phyloP scores from a whole-genome alignment of 2,797 vertebrate species.

The Merluccius polli region DNA sequence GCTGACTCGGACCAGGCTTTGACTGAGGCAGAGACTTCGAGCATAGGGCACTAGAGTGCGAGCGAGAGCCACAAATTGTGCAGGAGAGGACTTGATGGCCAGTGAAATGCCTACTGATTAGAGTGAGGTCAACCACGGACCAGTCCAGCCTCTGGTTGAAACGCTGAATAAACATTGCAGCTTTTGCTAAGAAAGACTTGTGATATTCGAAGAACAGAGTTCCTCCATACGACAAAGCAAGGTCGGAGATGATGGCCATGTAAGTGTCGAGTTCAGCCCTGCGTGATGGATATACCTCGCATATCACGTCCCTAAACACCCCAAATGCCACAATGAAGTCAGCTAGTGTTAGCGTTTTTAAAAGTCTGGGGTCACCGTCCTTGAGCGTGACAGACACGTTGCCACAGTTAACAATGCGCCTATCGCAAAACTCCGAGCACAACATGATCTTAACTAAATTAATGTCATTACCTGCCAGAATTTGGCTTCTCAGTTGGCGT shows the following conservation, averaged over 20 bases:
- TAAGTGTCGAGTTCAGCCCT: too few relatives aligned
- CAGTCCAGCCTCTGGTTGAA: neutral
- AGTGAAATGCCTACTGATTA: too few relatives aligned
- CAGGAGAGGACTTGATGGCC: neutral
- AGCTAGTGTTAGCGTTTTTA: neutral
- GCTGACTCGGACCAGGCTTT: too few relatives aligned
- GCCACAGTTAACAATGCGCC: neutral
- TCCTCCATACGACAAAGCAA: neutral
- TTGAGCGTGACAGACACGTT: neutral
- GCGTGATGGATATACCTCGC: neutral
- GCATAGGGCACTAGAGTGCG: neutral
- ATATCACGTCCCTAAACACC: neutral
- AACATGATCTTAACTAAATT: neutral
- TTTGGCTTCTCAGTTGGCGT: neutral
- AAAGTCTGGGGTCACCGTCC: neutral
- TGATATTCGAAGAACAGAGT: neutral
- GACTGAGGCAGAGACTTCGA: too few relatives aligned
- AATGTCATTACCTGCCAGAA: neutral
- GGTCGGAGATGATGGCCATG: neutral
- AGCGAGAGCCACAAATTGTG: neutral
- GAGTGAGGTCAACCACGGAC: neutral
- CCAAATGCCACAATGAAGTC: constrained; percentile 1
- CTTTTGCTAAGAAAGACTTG: neutral
- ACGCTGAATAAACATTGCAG: neutral
- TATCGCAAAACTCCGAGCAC: neutral